Evolutionary conservation across 2,113 vertebrate species (phyloP).

Genomic region (Oceanodroma tethys): DNA sequence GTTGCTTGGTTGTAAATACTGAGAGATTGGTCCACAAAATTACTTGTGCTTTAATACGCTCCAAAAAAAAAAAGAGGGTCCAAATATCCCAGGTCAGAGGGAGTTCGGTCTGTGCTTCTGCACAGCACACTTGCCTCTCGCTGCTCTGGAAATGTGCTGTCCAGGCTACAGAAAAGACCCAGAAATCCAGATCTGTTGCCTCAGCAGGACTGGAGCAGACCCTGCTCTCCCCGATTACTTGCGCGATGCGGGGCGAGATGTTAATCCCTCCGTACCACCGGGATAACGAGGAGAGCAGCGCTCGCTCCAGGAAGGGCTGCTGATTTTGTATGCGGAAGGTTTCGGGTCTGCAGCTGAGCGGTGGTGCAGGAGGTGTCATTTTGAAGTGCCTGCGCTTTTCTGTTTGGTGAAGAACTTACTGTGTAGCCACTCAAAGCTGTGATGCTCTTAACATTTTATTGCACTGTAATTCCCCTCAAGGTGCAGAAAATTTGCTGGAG

Average conservation of each 20-base stretch:
- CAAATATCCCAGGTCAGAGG: neutral
- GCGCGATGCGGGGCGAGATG: fast-evolving
- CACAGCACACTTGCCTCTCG: neutral
- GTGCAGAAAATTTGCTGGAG: conserved; percentile 30
- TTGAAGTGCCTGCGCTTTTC: neutral
- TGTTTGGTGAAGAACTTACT: conserved; percentile 11
- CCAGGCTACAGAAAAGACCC: neutral
- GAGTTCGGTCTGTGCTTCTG: neutral
- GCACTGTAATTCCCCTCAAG: conserved; percentile 30
- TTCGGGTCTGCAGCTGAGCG: neutral
- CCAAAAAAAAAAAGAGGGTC: neutral
- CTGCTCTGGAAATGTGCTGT: neutral
- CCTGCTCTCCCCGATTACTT: neutral
- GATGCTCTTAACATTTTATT: conserved; percentile 27
- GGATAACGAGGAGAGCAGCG: neutral
- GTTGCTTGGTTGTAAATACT: neutral
- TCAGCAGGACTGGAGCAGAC: neutral
- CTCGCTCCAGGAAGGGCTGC: neutral
- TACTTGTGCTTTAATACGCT: neutral
- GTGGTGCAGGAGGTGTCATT: neutral
- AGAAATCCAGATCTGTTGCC: neutral
- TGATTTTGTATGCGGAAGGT: neutral
- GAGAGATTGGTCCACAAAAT: neutral
- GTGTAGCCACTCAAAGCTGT: neutral
- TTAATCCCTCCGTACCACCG: neutral